These are phyloP conservation scores for Drosophila murphyi DNA, from an alignment of 1,140 invertebrate genomes.

Conservation along the genomic window DNA sequence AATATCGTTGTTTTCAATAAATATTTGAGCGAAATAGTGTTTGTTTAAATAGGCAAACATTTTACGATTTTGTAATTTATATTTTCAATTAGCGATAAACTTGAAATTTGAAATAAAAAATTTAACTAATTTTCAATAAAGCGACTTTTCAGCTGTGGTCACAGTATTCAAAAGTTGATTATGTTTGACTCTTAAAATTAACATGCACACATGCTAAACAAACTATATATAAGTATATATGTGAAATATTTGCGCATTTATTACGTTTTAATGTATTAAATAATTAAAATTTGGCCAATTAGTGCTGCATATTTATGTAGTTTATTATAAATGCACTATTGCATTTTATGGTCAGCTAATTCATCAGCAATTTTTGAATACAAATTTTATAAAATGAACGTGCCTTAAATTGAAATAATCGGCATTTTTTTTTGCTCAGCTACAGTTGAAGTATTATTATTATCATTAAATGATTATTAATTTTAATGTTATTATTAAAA, in stretches of 20 bases:
- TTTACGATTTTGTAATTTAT: no score
- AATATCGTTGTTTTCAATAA: conserved; percentile 15
- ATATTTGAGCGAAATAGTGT: conserved; percentile 2
- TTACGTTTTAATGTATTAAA: not conserved
- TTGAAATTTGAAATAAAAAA: no score
- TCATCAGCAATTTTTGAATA: not conserved
- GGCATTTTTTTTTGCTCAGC: no score
- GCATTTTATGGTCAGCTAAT: not conserved
- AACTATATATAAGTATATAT: not conserved
- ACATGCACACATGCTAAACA: not conserved
- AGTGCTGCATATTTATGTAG: not conserved
- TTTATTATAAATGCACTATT: conserved; percentile 1
- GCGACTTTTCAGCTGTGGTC: no score
- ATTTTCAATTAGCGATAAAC: no score
- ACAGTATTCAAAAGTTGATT: no score
- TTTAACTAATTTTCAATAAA: no score
- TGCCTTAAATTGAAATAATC: not conserved
- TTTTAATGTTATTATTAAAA: no score
- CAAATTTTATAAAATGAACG: not conserved
- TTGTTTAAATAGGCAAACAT: no score
- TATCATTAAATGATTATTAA: no score
- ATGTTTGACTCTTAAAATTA: not conserved
- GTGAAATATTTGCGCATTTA: not conserved
- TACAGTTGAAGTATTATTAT: no score
- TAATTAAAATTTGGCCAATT: not conserved